A percentile compares a stretch with the other conserved stretches of the same genome.
Evolutionary conservation across 2,888 invertebrate genomes (phyloP).

Genomic region (Empis stercorea): DNA sequence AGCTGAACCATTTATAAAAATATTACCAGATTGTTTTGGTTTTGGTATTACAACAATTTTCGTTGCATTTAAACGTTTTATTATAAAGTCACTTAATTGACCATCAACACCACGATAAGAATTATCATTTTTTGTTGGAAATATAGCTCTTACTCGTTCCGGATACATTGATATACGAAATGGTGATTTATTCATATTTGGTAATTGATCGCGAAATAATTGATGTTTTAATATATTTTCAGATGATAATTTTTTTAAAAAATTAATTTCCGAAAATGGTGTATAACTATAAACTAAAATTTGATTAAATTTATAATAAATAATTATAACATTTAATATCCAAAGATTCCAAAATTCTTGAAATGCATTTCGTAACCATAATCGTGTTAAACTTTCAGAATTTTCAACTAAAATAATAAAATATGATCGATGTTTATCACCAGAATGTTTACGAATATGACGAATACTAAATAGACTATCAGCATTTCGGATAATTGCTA

Average conservation of each 20-base stretch:
- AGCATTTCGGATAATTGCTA: no score
- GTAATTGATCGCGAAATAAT: conserved; percentile 25
- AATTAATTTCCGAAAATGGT: conserved; percentile 35
- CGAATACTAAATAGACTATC: no score
- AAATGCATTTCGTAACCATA: conserved; percentile 38
- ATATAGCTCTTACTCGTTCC: conserved; percentile 35
- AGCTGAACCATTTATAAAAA: conserved; percentile 15
- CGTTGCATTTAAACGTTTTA: conserved; percentile 39
- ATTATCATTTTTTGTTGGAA: conserved; percentile 18
- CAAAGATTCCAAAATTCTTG: conserved; percentile 40
- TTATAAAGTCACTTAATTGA: conserved; percentile 33
- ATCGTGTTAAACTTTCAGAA: conserved; percentile 8
- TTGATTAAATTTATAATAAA: conserved; percentile 22
- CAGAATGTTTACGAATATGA: conserved; percentile 13
- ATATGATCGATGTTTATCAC: conserved; percentile 26
- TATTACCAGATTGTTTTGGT: conserved; percentile 8
- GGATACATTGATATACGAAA: conserved; percentile 28
- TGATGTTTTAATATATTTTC: conserved; percentile 14
- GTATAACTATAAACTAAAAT: conserved; percentile 41
- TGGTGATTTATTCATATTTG: conserved; percentile 27
- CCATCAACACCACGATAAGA: conserved; percentile 33
- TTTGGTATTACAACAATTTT: conserved; percentile 24
- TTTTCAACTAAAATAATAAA: conserved; percentile 26
- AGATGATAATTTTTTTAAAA: conserved; percentile 25
- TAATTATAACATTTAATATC: conserved; percentile 37